Evolutionary conservation across 2,797 vertebrate genomes (phyloP), one percentile per base, ranked within the genome.

Genomic region (Acropternis orthonyx): DNA sequence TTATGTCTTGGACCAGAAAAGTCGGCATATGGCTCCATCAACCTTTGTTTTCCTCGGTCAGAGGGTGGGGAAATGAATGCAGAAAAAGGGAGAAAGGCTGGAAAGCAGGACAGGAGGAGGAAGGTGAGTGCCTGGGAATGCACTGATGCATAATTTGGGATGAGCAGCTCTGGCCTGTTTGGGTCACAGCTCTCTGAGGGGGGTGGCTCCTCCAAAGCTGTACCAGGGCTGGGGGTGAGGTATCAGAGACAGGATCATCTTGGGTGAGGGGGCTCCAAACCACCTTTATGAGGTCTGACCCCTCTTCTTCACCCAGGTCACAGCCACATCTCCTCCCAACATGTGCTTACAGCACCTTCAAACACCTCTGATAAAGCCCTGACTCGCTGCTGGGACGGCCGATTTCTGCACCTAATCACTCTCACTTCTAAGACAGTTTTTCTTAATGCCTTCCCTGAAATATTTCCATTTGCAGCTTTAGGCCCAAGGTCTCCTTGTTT

Each of bases 401-500:
- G 26, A 72, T 74, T 48, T 48, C 89, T 62, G 80, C 89, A 90
- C 93, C 87, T 85, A 49, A 96, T 97, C 87, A 88, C 69, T 95
- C 91, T 91, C 14, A 4, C 66, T 93, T 30, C 79, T 24, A 44
- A 83, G 82, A 88, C 86, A 92, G 76, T 52, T 93, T 55, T 73
- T 83, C 80, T 92, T 96, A 74, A 72, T 82, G 90, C 85, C 56
- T 94, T 61, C 69, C 37, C 85, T 96, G 93, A 92, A 94, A 82
- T 94, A 95, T 84, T 93, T 95, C 90, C 73, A 85, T 91, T 82
- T 69, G 72, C 62, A 94, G 85, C 90, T 93, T 77, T 87, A 77
- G 94, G 89, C 93, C 54, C 20, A 59, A 85, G 80, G 63, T 71
- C 74, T 91, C 78, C 92, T 95, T 91, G 91, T 95, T 95, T 97